Base-by-base conservation (phyloP, 1,140 invertebrate genomes). In the Meloidogyne chitwoodi region DNA sequence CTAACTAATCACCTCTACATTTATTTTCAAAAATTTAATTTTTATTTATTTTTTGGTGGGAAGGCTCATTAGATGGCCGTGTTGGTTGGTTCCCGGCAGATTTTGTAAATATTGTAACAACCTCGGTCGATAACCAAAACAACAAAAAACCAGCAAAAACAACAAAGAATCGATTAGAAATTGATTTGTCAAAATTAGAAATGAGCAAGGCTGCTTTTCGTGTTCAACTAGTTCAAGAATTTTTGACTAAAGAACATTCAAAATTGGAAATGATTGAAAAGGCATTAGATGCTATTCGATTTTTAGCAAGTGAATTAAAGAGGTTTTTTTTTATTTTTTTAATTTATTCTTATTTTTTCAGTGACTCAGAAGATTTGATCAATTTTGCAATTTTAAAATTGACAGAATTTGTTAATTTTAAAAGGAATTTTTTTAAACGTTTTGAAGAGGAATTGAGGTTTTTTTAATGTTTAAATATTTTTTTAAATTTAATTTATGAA, bases 21-120 rank as follows among this genome's bases (percentile, higher is more conserved):
- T 41, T 41, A n/a, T 41, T 41, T 41, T 41, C 12, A 1, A 41
- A 41, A 14, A 14, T 41, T 41, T 41, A 41, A 41, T 14, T 14
- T 11, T 41, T 41, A 2, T 44, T 44, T 44, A 16, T 34, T 72
- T 72, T 61, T 91, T 98, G 95, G 95, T 98, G 93, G 93, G 95
- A 98, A 89, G 96, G 95, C 19, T 97, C 94, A 2, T 89, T 96
- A 24, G 91, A 93, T 79, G 94, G 94, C 68, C 93, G 93, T 87
- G 96, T 95, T 78, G 95, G 95, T 81, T 98, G 96, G 96, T 98
- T 98, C 90, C 96, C 96, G 77, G 94, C 93, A 80, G 96, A 97
- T 89, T 98, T 96, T 91, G 94, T 96, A 24, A 93, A 92, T 84
- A 70, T 85, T 56, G 67, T 87, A 22, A 80, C 83, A 38, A 77